phyloP scores from a whole-genome alignment of 1,140 invertebrate genomes.

The Zeugodacus cucurbitae region DNA sequence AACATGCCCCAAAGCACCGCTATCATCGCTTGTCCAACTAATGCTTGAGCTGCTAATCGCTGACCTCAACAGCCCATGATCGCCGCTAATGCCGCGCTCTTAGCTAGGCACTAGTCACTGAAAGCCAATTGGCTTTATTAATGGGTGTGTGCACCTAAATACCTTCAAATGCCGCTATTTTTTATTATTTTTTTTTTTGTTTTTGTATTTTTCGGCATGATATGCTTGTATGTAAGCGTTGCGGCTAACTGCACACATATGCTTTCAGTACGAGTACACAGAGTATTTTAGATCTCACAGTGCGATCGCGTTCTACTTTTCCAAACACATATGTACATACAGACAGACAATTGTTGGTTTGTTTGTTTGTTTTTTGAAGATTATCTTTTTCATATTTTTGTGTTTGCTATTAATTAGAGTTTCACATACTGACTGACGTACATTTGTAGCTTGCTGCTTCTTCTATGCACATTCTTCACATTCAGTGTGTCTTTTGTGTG shows the following conservation, averaged over 20 bases:
- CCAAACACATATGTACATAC: background rate
- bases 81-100: background rate
- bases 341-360: background rate
- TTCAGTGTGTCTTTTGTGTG: background rate
- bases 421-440: background rate
- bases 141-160: conserved; percentile 26
- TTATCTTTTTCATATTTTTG: background rate
- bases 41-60: background rate
- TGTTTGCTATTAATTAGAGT: background rate
- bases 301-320: conserved; percentile 6
- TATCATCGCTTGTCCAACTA: background rate
- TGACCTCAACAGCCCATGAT: background rate
- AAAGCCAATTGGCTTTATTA: background rate
- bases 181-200: too few relatives aligned
- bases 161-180: background rate
- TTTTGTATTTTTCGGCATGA: too few relatives aligned
- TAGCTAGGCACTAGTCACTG: too few relatives aligned
- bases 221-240: background rate
- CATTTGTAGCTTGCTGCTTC: background rate
- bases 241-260: background rate
- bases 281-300: background rate
- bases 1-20: background rate
- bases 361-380: background rate
- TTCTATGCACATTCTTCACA: background rate
- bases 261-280: background rate